Conservation (phyloP, 2,797 vertebrate genomes). For the Premnoplex brunnescens region DNA sequence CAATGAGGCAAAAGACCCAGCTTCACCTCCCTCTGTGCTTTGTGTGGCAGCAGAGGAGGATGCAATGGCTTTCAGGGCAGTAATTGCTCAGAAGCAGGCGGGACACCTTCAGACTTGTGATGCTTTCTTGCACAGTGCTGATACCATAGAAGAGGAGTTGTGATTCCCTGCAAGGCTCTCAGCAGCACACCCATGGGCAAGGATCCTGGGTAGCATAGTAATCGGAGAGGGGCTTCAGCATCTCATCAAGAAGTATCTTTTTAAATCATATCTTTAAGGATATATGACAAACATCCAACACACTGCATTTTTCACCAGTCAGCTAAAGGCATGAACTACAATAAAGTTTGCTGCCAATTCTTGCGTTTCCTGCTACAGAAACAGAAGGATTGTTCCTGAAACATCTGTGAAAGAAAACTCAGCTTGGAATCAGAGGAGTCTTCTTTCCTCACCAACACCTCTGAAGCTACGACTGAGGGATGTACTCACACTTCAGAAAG, state of each 20-base stretch:
- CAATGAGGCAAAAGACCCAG: rapidly evolving
- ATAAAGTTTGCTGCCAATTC: background rate
- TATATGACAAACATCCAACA: background rate
- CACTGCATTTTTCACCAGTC: background rate
- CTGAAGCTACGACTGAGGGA: background rate
- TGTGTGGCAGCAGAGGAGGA: background rate
- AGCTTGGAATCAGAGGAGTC: background rate
- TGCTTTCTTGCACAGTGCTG: background rate
- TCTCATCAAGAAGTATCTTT: background rate
- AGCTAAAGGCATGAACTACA: background rate
- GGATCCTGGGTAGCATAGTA: background rate
- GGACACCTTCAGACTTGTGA: background rate
- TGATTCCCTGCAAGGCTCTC: background rate
- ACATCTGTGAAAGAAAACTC: background rate
- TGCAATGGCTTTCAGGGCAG: rapidly evolving
- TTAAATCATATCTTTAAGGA: background rate
- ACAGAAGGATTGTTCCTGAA: background rate
- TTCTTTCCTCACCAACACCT: background rate
- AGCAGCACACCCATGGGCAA: background rate
- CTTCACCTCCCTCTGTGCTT: background rate
- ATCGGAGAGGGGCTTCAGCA: background rate
- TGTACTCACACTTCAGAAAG: background rate
- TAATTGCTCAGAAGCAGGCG: background rate
- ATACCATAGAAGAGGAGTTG: rapidly evolving
- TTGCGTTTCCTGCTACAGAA: background rate